Percentiles rank a stretch among this genome's conserved stretches.
Conservation (phyloP, 2,797 vertebrate species). For the Oreochromis mossambicus region DNA sequence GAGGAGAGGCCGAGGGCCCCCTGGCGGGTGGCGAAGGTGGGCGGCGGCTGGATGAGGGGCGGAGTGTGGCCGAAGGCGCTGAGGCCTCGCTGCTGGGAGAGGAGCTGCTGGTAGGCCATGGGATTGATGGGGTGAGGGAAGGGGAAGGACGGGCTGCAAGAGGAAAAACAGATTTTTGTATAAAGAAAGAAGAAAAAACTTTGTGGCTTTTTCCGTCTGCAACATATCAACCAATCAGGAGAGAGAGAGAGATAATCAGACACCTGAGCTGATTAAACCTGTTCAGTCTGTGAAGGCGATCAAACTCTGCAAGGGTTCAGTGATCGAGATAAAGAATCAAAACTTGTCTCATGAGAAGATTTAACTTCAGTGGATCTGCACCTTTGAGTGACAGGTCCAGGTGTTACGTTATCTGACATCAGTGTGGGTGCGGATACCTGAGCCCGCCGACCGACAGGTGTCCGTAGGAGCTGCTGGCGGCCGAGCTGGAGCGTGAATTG, state of each 20-base stretch:
- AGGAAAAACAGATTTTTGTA: not conserved
- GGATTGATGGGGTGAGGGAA: constrained; percentile 91
- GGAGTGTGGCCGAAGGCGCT: constrained; percentile 89
- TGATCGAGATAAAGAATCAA: not conserved
- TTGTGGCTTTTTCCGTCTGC: not conserved
- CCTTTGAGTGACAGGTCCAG: not conserved
- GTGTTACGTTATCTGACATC: not conserved
- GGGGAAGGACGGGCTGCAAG: constrained; percentile 84
- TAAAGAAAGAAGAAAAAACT: not conserved
- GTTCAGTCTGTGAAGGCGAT: not conserved
- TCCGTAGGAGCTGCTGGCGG: constrained; percentile 90
- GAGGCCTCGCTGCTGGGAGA: constrained; percentile 87
- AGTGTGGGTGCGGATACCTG: constrained; percentile 8
- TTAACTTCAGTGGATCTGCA: not conserved
- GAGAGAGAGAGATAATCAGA: not conserved
- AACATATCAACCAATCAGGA: not conserved
- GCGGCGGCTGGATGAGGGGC: constrained; percentile 85
- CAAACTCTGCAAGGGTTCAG: not conserved
- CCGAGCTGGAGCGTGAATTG: constrained; percentile 92
- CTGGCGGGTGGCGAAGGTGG: constrained; percentile 80
- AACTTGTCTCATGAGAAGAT: not conserved
- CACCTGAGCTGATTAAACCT: not conserved
- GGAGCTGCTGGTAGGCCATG: constrained; percentile 89
- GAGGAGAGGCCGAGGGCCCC: constrained; percentile 74
- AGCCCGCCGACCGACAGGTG: constrained; percentile 87